These are phyloP conservation scores for Eupristina koningsbergeri DNA, from an alignment of 1,140 invertebrate species.

Conservation along the genomic window DNA sequence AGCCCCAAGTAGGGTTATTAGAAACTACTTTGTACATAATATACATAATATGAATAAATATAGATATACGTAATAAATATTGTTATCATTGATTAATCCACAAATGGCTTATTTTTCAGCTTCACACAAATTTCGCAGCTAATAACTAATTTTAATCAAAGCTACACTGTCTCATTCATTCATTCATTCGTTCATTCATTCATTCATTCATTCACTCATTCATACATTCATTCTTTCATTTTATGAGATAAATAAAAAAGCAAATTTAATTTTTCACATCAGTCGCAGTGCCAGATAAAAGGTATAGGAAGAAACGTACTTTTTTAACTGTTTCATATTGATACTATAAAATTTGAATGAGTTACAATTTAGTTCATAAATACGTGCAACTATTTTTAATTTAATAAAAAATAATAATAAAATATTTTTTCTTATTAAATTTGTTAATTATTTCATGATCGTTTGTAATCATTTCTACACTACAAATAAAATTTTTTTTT, in stretches of 20 bases:
- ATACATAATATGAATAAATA: conserved; percentile 65
- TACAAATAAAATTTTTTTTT: no score
- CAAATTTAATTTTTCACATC: background rate
- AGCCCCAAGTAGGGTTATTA: conserved; percentile 59
- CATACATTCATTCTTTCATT: background rate
- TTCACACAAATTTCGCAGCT: background rate
- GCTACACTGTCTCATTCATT: no score
- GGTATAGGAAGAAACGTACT: background rate
- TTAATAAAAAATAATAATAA: background rate
- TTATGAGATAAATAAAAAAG: background rate
- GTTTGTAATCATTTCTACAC: no score
- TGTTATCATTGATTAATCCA: conserved; percentile 16
- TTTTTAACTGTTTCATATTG: background rate
- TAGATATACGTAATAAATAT: conserved; percentile 57
- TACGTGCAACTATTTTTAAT: background rate
- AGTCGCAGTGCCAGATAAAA: background rate
- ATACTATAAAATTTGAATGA: background rate
- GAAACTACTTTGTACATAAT: conserved; percentile 65
- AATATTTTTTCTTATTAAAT: no score
- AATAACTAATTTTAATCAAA: no score
- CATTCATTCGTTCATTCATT: no score
- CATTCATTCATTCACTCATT: no score
- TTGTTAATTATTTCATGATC: no score
- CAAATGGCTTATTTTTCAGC: background rate
- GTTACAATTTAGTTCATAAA: background rate